Conservation (phyloP, 1,140 invertebrate genomes). For the Penaeus chinensis region DNA sequence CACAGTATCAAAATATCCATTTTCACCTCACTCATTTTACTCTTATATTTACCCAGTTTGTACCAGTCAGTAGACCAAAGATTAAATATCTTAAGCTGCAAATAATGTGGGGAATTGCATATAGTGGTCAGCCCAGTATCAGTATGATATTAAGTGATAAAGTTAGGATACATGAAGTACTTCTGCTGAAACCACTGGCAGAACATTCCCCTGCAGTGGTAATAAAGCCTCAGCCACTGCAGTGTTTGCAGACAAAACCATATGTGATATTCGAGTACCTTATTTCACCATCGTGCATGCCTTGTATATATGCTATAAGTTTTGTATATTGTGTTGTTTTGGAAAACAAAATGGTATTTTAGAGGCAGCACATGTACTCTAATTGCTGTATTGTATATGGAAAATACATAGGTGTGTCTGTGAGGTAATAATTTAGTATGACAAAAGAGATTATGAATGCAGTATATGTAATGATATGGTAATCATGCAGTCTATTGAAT, state of each 20-base stretch:
- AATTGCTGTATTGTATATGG: not conserved
- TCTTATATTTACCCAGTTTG: slow-evolving; percentile 16
- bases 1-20: slow-evolving; percentile 9
- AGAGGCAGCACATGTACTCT: slow-evolving; percentile 44
- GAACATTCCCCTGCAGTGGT: slow-evolving; percentile 20
- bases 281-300: slow-evolving; percentile 49
- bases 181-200: slow-evolving; percentile 24
- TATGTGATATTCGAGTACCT: slow-evolving; percentile 57
- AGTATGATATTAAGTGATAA: not conserved
- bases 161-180: not conserved
- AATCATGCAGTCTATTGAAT: no score
- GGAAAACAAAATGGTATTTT: not conserved
- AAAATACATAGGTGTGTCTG: no score
- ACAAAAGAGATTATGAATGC: no score
- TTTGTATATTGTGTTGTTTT: slow-evolving; percentile 37
- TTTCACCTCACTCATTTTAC: no score
- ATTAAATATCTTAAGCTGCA: slow-evolving; percentile 18
- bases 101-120: not conserved
- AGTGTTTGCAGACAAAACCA: slow-evolving; percentile 33
- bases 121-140: slow-evolving; percentile 22
- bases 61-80: slow-evolving; percentile 36
- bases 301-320: slow-evolving; percentile 38
- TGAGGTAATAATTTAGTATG: no score
- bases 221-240: slow-evolving; percentile 27
- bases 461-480: no score